Evolutionary conservation across 1,140 invertebrate species (phyloP), one percentile per base, ranked within the genome.

Genomic region (Chymomyza costata): DNA sequence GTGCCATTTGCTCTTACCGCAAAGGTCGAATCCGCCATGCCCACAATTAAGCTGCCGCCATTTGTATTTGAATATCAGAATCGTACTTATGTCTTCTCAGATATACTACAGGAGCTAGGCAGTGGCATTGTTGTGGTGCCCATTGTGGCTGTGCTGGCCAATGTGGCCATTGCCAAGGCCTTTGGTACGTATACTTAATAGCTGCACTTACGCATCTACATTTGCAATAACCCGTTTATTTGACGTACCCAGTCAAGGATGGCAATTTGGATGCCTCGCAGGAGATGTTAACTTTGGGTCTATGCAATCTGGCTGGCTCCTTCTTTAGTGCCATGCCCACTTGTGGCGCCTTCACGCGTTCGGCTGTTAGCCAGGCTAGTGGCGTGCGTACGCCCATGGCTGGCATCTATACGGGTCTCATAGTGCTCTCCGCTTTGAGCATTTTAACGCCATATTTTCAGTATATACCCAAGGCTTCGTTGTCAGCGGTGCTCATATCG

Each of bases 161-260:
- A 95, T 67, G 92, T 95, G 45, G 94, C 94, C 13, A 95, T 96
- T 64, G 94, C 94, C 5, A 96, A 96, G 86, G 91, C 93, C 5
- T 96, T 95, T 80, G 88, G 92, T 93, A 85, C 88, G 89, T 88
- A 71, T 59, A n/a, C 40, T 13, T 32, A 15, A 69, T 57, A 18
- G 37, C 8, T 15, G 6, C 0, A 11, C 5, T 44, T 44, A 2
- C 3, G 5, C 5, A 28, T 3, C 2, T 6, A 2, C 5, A 41
- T n/a, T 31, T 13, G 8, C 32, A 34, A 34, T 6, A 19, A 3
- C n/a, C n/a, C 16, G 8, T 38, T 11, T 15, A 17, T 7, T 13
- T 13, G 2, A 1, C 2, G 19, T 2, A 6, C 13, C 47, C 25
- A 85, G 84, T 84, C 1, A 82, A 82, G 52, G 90, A 90, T 30